phyloP scores from a whole-genome alignment of 1,140 invertebrate genomes.

The Aphelenchoides fujianensis region DNA sequence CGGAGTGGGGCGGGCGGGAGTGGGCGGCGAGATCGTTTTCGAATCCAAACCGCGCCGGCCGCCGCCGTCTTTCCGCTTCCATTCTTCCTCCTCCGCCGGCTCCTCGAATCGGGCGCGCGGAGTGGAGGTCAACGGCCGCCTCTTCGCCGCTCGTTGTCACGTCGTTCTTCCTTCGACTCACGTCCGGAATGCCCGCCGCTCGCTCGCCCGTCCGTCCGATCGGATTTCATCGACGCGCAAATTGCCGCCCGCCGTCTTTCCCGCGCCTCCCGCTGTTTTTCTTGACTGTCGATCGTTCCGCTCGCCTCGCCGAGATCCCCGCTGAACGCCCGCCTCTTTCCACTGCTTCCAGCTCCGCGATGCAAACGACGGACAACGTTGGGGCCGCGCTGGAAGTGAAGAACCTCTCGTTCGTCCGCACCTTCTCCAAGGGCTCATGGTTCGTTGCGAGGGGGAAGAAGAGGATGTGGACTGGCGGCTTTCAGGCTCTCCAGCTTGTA shows the following conservation, averaged over 20 bases:
- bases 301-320: not conserved
- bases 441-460: too few relatives aligned
- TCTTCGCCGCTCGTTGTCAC: not conserved
- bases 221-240: not conserved
- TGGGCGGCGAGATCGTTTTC: too few relatives aligned
- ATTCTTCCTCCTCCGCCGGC: not conserved
- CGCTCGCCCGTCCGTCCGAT: not conserved
- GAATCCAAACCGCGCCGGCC: too few relatives aligned
- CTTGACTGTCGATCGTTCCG: not conserved
- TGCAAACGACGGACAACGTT: constrained; percentile 6
- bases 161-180: not conserved
- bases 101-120: not conserved
- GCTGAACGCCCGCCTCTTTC: not conserved
- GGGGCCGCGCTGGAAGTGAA: constrained; percentile 11
- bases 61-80: not conserved
- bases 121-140: not conserved
- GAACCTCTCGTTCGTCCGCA: constrained; percentile 21
- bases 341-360: not conserved
- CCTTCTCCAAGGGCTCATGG: constrained; percentile 27
- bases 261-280: not conserved
- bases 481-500: constrained; percentile 36
- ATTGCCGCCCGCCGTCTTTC: not conserved
- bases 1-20: too few relatives aligned
- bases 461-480: too few relatives aligned
- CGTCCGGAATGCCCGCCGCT: not conserved